phyloP scores from a whole-genome alignment of 2,888 invertebrate species.

The Anthrax anthrax region DNA sequence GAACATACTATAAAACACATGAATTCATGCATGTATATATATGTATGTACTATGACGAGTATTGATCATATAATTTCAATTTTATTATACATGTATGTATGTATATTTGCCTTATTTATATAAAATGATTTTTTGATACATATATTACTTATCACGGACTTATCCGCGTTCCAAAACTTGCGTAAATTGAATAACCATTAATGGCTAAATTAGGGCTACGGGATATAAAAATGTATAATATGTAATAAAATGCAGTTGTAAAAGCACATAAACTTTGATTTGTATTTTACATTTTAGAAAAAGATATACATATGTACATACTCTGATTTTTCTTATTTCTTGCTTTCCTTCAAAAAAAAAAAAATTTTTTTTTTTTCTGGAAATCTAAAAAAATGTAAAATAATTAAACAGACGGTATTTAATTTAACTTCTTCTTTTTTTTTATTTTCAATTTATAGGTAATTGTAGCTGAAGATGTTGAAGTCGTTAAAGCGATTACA shows the following conservation, averaged over 20 bases:
- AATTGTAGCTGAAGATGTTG: conserved; percentile 42
- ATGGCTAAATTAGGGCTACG: conserved; percentile 7
- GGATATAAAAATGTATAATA: conserved; percentile 4
- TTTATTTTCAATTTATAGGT: conserved; percentile 18
- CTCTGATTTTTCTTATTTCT: conserved; percentile 1
- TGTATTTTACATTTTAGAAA: too few relatives aligned
- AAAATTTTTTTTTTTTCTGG: too few relatives aligned
- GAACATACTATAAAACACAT: too few relatives aligned
- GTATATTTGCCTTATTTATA: background rate
- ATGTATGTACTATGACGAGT: too few relatives aligned
- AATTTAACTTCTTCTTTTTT: background rate
- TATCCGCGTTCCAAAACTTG: conserved; percentile 5
- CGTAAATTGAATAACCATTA: conserved; percentile 3
- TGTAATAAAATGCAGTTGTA: too few relatives aligned
- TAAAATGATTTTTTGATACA: background rate
- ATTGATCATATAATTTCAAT: too few relatives aligned
- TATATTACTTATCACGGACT: conserved; percentile 1
- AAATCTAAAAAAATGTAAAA: too few relatives aligned
- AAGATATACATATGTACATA: background rate
- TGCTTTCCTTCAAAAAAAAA: too few relatives aligned
- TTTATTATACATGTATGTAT: background rate
- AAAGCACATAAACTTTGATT: too few relatives aligned
- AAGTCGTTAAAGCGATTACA: conserved; percentile 47
- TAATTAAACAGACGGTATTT: too few relatives aligned
- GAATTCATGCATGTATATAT: too few relatives aligned